Percentiles rank a stretch among this genome's conserved stretches.
Evolutionary conservation across 2,888 invertebrate species (phyloP).

Genomic region (Zygogramma bicolorata): DNA sequence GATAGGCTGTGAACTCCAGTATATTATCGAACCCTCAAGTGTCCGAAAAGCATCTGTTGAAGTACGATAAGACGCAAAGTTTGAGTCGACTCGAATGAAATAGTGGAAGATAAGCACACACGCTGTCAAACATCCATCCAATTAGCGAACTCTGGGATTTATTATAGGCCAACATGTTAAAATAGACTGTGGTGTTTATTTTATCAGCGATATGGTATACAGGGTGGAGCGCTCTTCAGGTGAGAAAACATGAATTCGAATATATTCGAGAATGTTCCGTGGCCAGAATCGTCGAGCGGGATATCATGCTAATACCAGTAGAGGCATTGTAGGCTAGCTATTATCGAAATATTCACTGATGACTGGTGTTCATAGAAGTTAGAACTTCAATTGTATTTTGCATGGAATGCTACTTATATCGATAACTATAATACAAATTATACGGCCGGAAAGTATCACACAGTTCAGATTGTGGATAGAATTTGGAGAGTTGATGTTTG

Average conservation of each 20-base stretch:
- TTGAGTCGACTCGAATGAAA: conserved; percentile 43
- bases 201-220: conserved; percentile 63
- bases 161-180: conserved; percentile 57
- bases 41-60: conserved; percentile 43
- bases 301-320: too few species aligned
- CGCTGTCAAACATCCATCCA: conserved; percentile 66
- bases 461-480: too few species aligned
- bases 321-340: too few species aligned
- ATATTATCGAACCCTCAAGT: conserved; percentile 8
- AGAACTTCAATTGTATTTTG: too few species aligned
- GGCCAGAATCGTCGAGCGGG: too few species aligned
- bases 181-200: conserved; percentile 55
- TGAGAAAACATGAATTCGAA: background rate
- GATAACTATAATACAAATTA: too few species aligned
- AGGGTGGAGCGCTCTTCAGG: background rate
- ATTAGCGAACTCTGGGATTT: conserved; percentile 65
- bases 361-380: too few species aligned
- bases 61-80: conserved; percentile 45
- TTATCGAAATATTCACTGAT: too few species aligned
- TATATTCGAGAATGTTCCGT: background rate
- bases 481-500: too few species aligned
- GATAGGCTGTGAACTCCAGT: background rate
- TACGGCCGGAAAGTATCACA: too few species aligned
- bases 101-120: conserved; percentile 51
- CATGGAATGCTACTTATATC: too few species aligned